Conservation (phyloP, 1,140 invertebrate genomes). For the Pomacea maculata region DNA sequence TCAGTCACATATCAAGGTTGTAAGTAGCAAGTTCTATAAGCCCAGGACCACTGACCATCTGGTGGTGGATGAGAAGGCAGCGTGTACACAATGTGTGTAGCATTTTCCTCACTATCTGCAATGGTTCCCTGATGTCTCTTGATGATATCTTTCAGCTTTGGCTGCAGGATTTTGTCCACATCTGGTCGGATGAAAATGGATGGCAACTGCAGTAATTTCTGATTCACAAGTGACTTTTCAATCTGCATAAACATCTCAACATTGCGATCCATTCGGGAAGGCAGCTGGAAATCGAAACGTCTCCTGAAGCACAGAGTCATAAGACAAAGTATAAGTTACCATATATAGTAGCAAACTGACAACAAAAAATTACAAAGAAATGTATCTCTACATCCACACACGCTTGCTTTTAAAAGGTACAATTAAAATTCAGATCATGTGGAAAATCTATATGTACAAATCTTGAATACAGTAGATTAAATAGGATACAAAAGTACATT, state of each 20-base stretch:
- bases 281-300: constrained; percentile 76
- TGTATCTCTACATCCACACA: no score
- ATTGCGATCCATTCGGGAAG: constrained; percentile 89
- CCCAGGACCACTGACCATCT: constrained; percentile 28
- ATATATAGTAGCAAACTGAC: no score
- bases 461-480: no score
- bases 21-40: no score
- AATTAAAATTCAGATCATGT: no score
- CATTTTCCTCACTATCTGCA: constrained; percentile 84
- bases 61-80: constrained; percentile 69
- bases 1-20: no score
- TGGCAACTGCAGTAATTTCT: constrained; percentile 82
- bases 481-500: no score
- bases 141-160: constrained; percentile 88
- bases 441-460: no score
- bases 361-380: no score
- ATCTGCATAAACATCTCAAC: constrained; percentile 94
- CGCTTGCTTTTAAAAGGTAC: no score
- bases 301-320: constrained; percentile 42
- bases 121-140: constrained; percentile 85
- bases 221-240: constrained; percentile 84
- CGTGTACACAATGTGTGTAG: constrained; percentile 89
- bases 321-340: neutral
- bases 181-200: constrained; percentile 73
- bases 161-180: constrained; percentile 81